phyloP scores from a whole-genome alignment of 2,113 vertebrate species.

The Ailurus styani region DNA sequence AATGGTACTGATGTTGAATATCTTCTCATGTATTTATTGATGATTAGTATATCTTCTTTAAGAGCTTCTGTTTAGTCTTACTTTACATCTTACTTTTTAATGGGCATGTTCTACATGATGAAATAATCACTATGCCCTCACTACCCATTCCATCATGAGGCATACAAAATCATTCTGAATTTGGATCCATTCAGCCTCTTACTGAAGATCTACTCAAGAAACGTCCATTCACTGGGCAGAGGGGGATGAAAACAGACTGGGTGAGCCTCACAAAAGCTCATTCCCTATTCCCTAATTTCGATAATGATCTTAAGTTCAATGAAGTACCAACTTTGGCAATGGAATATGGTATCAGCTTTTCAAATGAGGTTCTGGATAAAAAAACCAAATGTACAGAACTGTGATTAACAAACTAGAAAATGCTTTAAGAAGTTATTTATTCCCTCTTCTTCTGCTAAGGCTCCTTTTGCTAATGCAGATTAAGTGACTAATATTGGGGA shows the following conservation, averaged over 20 bases:
- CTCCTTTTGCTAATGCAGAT: background rate
- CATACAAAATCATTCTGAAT: background rate
- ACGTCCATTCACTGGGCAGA: background rate
- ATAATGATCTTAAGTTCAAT: background rate
- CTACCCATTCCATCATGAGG: too few species aligned
- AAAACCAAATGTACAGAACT: background rate
- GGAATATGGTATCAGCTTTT: background rate
- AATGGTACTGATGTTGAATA: background rate
- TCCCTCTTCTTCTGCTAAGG: background rate
- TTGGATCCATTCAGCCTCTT: background rate
- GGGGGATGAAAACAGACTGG: background rate
- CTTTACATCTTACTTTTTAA: background rate
- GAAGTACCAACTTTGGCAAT: background rate
- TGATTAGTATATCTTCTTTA: background rate
- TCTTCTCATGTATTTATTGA: background rate
- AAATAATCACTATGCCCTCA: background rate
- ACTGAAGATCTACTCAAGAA: background rate
- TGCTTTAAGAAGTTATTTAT: conserved; percentile 15
- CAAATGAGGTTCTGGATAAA: background rate
- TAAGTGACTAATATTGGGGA: background rate
- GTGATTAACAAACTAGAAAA: conserved; percentile 31
- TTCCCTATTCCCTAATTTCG: background rate
- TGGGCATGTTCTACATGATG: background rate
- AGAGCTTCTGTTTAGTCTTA: background rate
- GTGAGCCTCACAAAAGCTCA: background rate